Base-by-base conservation (phyloP, 2,888 invertebrate genomes). In the Hetaerina titia region DNA sequence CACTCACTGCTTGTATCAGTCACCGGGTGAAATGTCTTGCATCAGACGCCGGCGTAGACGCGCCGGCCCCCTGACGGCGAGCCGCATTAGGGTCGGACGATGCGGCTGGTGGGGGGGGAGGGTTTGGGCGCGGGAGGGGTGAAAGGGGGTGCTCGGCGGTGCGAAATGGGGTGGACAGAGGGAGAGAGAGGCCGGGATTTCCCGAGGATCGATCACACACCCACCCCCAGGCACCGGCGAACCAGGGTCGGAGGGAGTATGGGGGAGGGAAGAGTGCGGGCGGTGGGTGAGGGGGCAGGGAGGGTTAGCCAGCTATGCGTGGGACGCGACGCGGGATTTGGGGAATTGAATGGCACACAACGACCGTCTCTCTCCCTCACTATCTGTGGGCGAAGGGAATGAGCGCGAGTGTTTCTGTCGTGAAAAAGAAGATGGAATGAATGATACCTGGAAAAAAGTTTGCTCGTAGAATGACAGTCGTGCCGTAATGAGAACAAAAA, bases 141-240 rank as follows among this genome's bases (percentile, higher is more conserved):
- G 31, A 57, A 31, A n/a, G 90, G 90, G 63, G 63, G 31, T 17
- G n/a, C 22, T n/a, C 89, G 58, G n/a, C 60, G 89, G 90, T 25
- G 60, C 60, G 60, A 89, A 89, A 89, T 22, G 57, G 89, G 89
- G 89, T 58, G 89, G 89, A 58, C n/a, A 58, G 17, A 45, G 15
- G n/a, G 87, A 87, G 19, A 87, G 25, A 31, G 89, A 19, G 45
- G 57, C 89, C 13, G 89, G 89, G 58, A 57, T 89, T 89, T 58
- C 57, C 89, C 89, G 57, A n/a, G 89, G 89, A 89, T 89, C 89
- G 89, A 89, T 89, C 89, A 89, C 89, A 31, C 58, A 19, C 56
- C 56, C 56, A 9, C 58, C 56, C 19, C 89, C n/a, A 9, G n/a
- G 57, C 13, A 58, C n/a, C 57, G 22, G 56, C 2, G 81, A n/a